Conservation (phyloP, 2,113 vertebrate species). For the Brienomyrus longianalis region DNA sequence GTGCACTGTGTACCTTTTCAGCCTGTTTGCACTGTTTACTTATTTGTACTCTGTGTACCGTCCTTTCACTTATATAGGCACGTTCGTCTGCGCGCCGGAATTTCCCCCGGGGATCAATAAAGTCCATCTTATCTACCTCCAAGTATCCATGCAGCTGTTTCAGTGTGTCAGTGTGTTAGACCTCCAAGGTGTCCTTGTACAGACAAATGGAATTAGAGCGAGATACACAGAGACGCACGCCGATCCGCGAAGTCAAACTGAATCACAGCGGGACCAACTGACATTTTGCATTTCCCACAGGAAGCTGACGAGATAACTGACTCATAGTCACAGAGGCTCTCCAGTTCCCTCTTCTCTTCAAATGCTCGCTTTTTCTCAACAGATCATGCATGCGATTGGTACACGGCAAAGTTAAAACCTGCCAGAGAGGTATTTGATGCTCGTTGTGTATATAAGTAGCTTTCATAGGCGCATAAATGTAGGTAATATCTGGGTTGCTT, state of each 20-base stretch:
- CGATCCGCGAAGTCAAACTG: neutral
- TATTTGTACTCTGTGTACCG: neutral
- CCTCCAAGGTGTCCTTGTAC: neutral
- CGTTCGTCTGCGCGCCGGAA: neutral
- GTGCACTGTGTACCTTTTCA: neutral
- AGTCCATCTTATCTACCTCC: neutral
- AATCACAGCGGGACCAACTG: neutral
- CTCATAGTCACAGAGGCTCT: neutral
- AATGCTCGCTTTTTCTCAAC: neutral
- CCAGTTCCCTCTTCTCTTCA: too few relatives aligned
- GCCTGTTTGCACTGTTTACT: neutral
- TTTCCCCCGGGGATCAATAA: neutral
- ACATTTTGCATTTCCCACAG: neutral
- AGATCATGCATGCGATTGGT: neutral
- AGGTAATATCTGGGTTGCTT: neutral
- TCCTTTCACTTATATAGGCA: neutral
- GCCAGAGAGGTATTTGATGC: neutral
- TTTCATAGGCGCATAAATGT: neutral
- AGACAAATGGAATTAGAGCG: conserved; percentile 40
- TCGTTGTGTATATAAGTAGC: neutral
- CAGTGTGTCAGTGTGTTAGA: neutral
- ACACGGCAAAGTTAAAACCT: neutral
- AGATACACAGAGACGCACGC: conserved; percentile 1
- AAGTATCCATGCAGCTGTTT: neutral
- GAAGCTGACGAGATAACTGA: conserved; percentile 10